Percentiles rank a stretch among this genome's conserved stretches.
Conservation (phyloP, 2,797 vertebrate species). For the Siniperca undulata region DNA sequence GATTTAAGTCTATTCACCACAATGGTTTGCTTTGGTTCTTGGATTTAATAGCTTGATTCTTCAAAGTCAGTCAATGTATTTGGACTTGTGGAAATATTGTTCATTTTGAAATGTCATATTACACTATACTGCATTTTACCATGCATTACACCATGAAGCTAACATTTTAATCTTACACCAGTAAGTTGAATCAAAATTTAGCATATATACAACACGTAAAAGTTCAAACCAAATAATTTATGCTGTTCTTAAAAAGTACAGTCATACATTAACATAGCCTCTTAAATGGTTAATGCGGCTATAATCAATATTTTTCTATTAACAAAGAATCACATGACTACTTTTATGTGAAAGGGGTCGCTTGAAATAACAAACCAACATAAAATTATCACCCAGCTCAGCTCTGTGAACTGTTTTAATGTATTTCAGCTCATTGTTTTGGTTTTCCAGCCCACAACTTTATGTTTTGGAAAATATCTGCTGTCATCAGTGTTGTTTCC, state of each 20-base stretch:
- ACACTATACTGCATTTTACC: neutral
- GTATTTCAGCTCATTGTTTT: neutral
- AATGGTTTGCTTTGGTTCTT: slow-evolving; percentile 58
- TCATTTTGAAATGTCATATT: neutral
- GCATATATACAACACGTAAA: neutral
- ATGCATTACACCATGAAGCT: neutral
- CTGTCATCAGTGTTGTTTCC: no score
- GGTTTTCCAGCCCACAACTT: neutral
- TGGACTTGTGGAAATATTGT: neutral
- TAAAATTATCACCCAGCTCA: neutral
- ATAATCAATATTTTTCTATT: neutral
- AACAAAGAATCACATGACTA: neutral
- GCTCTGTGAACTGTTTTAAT: neutral
- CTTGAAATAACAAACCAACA: neutral
- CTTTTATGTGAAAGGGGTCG: neutral
- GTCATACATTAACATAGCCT: no score
- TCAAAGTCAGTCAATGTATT: neutral
- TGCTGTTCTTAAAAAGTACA: neutral
- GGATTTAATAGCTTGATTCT: slow-evolving; percentile 9
- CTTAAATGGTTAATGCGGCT: neutral
- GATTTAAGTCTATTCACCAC: slow-evolving; percentile 79
- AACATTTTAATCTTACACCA: neutral
- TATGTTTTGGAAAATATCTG: neutral
- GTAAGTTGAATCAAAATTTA: neutral
- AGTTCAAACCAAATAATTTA: neutral